These are phyloP conservation scores for Pongo pygmaeus DNA, from an alignment of 2,113 vertebrate genomes.

Conservation along the genomic window DNA sequence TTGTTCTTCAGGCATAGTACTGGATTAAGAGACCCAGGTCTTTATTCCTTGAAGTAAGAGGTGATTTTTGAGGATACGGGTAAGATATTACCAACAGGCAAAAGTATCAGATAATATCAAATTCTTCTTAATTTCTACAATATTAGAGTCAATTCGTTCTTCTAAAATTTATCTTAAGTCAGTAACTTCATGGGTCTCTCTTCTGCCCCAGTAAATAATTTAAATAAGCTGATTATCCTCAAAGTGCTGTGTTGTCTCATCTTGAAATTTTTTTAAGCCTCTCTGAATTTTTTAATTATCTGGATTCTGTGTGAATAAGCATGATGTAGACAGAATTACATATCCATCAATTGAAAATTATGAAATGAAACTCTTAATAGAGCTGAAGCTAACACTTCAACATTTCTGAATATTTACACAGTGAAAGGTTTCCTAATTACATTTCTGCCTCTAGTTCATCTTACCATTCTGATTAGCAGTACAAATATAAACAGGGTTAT, in stretches of 20 bases:
- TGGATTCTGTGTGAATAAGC: not conserved
- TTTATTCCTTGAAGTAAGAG: not conserved
- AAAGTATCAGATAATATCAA: not conserved
- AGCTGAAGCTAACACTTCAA: not conserved
- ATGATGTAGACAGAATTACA: not conserved
- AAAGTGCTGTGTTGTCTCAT: not conserved
- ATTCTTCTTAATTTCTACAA: not conserved
- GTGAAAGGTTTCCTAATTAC: not conserved
- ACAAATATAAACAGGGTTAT: not conserved
- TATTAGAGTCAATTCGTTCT: not conserved
- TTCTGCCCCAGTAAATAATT: not conserved
- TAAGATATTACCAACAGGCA: not conserved
- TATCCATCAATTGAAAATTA: not conserved
- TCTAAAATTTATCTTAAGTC: not conserved
- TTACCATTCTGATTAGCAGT: not conserved
- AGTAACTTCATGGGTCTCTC: not conserved
- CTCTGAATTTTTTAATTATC: not conserved
- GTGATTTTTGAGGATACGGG: not conserved
- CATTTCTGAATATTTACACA: not conserved
- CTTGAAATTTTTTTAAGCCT: not conserved
- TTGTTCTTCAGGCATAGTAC: not conserved
- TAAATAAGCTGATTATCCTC: not conserved
- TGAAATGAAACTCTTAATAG: not conserved
- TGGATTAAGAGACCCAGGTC: not conserved
- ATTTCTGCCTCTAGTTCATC: not conserved